phyloP scores from a whole-genome alignment of 2,888 invertebrate genomes.

The Shargacucullia verbasci region DNA sequence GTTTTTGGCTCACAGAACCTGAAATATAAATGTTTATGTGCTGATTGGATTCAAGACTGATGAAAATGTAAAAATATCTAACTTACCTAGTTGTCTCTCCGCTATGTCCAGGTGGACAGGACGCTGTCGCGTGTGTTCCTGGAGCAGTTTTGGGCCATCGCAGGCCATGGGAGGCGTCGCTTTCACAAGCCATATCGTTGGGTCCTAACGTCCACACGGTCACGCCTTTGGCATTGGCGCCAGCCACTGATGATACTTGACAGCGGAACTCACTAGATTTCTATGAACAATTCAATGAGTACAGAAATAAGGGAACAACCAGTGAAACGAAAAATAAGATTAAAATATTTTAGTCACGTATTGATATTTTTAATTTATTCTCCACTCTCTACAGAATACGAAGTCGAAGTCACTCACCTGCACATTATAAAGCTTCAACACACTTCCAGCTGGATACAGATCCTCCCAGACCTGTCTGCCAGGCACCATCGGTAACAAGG shows the following conservation, averaged over 20 bases:
- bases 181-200: conserved; percentile 84
- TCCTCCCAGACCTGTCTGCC: conserved; percentile 95
- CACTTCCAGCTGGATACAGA: conserved; percentile 94
- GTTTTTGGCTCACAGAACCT: conserved; percentile 86
- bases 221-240: conserved; percentile 86
- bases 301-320: neutral
- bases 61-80: too few species aligned
- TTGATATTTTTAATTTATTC: too few species aligned
- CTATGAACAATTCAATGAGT: conserved; percentile 70
- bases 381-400: too few species aligned
- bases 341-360: too few species aligned
- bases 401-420: conserved; percentile 86
- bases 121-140: conserved; percentile 90
- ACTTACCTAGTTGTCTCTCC: conserved; percentile 80
- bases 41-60: too few species aligned
- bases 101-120: conserved; percentile 87
- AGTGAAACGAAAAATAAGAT: too few species aligned
- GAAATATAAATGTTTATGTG: conserved; percentile 43
- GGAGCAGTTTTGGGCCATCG: conserved; percentile 92
- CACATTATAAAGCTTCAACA: conserved; percentile 93
- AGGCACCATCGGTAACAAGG: conserved; percentile 92
- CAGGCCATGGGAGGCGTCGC: conserved; percentile 88
- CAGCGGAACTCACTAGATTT: conserved; percentile 94
- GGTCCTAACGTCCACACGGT: conserved; percentile 91
- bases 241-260: conserved; percentile 89